Conservation (phyloP, 2,797 vertebrate genomes). For the Labroides dimidiatus region DNA sequence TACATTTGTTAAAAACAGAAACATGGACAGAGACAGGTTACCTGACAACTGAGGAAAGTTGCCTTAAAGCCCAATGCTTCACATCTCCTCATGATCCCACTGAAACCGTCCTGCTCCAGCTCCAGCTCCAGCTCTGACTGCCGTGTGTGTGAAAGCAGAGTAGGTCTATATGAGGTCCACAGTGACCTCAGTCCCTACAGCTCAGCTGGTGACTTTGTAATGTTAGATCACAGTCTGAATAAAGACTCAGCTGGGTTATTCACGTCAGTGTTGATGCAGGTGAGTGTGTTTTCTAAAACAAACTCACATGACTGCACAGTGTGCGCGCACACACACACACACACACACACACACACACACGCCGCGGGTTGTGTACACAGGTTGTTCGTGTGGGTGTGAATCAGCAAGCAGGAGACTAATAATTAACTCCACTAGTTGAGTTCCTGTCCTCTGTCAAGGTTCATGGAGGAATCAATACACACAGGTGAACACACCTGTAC, state of each 20-base stretch:
- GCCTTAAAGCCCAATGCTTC: too few relatives aligned
- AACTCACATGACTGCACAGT: slow-evolving; percentile 4
- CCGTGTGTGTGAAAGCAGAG: background rate
- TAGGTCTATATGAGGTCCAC: background rate
- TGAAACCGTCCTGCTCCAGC: too few relatives aligned
- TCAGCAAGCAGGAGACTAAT: slow-evolving; percentile 45
- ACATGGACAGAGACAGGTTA: too few relatives aligned
- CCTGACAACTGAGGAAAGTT: too few relatives aligned
- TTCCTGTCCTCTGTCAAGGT: slow-evolving; percentile 6
- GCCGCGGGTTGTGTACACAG: slow-evolving; percentile 14
- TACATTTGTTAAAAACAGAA: too few relatives aligned
- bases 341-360: background rate
- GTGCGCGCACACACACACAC: slow-evolving; percentile 5
- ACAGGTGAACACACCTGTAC: background rate
- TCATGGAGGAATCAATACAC: slow-evolving; percentile 10
- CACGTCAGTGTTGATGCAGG: background rate
- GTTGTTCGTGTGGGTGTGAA: slow-evolving; percentile 17
- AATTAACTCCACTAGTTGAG: slow-evolving; percentile 38
- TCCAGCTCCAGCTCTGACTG: too few relatives aligned
- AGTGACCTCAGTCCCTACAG: background rate
- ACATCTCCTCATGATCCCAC: too few relatives aligned
- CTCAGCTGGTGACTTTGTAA: background rate
- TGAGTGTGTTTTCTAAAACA: slow-evolving; percentile 16
- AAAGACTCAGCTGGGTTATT: background rate
- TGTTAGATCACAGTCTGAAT: background rate